Evolutionary conservation across 1,140 invertebrate genomes (phyloP), one percentile per base, ranked within the genome.

Genomic region (Ruditapes philippinarum): DNA sequence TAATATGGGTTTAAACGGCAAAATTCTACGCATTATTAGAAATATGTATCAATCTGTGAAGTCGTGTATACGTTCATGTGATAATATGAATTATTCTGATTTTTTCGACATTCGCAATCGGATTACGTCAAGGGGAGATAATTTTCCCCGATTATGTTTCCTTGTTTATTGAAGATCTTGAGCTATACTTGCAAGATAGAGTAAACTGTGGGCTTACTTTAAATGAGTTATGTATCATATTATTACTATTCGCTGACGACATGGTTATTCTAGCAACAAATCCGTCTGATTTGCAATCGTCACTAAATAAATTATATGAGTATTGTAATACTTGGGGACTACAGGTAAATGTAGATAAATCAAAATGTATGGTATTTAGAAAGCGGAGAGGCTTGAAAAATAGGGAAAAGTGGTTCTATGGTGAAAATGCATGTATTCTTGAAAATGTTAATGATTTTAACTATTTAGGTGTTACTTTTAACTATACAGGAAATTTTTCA

Each of bases 271-370:
- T 65, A 65, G 60, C 25, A 31, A 33, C 11, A 36, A 31, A 28
- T 19, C 60, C 60, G 1, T 5, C 7, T 33, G 60, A 65, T 31
- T n/a, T 60, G 22, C 57, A 60, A 60, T 5, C 9, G 4, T 33
- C n/a, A 19, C 19, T 65, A 9, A 28, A 65, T 65, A 31, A 31
- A 65, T 65, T 65, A 31, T n/a, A 65, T 36, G 28, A 28, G 5
- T 65, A 65, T 65, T 65, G 60, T 19, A 65, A 65, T 33, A 65
- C 31, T 31, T 65, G 60, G 60, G 60, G 60, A 12, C 60, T 65
- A 5, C 5, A 65, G 17, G 60, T 65, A 28, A 65, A 65, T 33
- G 28, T 33, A 7, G 28, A 12, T 28, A 65, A 65, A 65, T 31
- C 60, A 3, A 65, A 65, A 31, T 31, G n/a, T 33, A 19, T 65